These are phyloP conservation scores for Meriones unguiculatus DNA, from an alignment of 2,113 vertebrate species.

Conservation along the genomic window DNA sequence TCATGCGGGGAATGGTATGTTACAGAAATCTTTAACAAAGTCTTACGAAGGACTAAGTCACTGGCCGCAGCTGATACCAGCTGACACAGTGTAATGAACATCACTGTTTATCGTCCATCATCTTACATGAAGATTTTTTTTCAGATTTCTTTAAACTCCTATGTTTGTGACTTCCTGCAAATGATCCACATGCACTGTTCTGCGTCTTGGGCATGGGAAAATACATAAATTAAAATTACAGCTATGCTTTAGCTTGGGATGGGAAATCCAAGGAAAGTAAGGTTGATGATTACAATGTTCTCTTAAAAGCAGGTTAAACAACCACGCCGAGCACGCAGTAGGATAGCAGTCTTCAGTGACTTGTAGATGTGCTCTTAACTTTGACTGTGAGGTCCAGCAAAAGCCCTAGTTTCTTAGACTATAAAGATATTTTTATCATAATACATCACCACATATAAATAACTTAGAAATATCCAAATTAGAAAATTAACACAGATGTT, in stretches of 20 bases:
- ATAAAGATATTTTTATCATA: neutral
- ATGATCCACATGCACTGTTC: neutral
- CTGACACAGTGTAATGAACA: neutral
- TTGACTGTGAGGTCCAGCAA: neutral
- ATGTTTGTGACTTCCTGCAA: neutral
- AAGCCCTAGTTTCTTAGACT: neutral
- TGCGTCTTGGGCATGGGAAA: neutral
- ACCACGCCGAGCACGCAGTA: neutral
- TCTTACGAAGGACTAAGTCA: neutral
- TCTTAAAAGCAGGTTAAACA: neutral
- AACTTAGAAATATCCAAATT: neutral
- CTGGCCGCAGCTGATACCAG: neutral
- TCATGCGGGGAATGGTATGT: neutral
- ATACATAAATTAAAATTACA: neutral
- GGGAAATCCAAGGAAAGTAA: neutral
- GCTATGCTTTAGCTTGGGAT: neutral
- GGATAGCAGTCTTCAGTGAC: neutral
- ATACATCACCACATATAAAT: neutral
- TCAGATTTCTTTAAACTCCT: neutral
- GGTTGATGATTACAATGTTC: neutral
- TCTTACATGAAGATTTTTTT: neutral
- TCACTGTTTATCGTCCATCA: neutral
- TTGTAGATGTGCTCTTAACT: neutral
- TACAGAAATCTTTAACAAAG: neutral
- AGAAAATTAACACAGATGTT: neutral